Conservation (phyloP, 2,113 vertebrate genomes). For the Pelvicachromis taeniatus region DNA sequence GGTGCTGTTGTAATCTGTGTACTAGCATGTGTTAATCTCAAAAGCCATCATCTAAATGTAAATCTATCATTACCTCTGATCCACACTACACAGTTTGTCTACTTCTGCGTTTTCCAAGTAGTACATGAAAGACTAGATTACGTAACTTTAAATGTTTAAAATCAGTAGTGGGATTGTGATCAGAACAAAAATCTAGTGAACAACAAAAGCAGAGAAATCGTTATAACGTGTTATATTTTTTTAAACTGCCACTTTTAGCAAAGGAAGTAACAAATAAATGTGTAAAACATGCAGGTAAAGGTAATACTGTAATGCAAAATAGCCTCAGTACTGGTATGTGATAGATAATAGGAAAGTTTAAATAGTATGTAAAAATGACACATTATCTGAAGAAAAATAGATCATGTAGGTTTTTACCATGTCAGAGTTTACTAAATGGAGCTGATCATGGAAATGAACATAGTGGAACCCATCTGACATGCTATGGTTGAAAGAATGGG, state of each 20-base stretch:
- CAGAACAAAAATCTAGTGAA: background rate
- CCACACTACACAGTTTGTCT: background rate
- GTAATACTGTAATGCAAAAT: fast-evolving
- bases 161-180: background rate
- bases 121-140: background rate
- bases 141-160: background rate
- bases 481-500: background rate
- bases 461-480: background rate
- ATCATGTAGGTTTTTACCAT: background rate
- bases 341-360: background rate
- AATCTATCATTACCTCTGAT: background rate
- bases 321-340: background rate
- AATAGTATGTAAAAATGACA: background rate
- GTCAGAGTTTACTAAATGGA: background rate
- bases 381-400: background rate
- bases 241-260: background rate
- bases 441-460: background rate
- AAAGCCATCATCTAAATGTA: background rate
- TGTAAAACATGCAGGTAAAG: background rate
- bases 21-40: background rate
- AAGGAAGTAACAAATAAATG: background rate
- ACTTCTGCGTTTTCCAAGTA: background rate
- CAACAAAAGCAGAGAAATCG: background rate
- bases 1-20: background rate
- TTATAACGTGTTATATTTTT: background rate